phyloP scores from a whole-genome alignment of 2,888 invertebrate species.

The Flexamia atlantica region DNA sequence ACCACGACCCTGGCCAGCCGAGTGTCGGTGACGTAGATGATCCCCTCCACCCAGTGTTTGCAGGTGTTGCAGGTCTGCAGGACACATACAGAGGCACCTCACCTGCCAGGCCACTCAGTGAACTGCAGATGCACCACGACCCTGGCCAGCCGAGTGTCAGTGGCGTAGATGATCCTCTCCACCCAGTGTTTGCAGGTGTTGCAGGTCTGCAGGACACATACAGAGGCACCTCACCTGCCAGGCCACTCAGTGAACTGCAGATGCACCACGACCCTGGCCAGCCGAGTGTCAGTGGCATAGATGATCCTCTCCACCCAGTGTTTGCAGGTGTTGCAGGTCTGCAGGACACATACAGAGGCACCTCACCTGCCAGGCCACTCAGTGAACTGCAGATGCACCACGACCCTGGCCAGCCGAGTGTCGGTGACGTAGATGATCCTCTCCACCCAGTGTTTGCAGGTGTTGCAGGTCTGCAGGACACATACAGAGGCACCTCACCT shows the following conservation, averaged over 20 bases:
- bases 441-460: neutral
- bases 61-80: slow-evolving; percentile 82
- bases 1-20: slow-evolving; percentile 80
- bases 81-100: too few species aligned
- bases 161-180: neutral
- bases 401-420: slow-evolving; percentile 76
- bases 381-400: slow-evolving; percentile 88
- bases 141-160: slow-evolving; percentile 76
- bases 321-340: slow-evolving; percentile 80
- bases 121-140: slow-evolving; percentile 88
- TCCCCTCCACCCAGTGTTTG: slow-evolving; percentile 84
- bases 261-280: slow-evolving; percentile 82
- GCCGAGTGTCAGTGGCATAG: slow-evolving; percentile 77
- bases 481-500: slow-evolving; percentile 76
- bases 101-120: slow-evolving; percentile 86
- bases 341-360: too few species aligned
- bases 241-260: slow-evolving; percentile 89
- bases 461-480: too few species aligned
- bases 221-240: slow-evolving; percentile 78
- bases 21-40: slow-evolving; percentile 79
- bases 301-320: slow-evolving; percentile 86
- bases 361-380: slow-evolving; percentile 85
- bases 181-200: neutral
- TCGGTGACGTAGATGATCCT: slow-evolving; percentile 71
- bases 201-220: too few species aligned